Evolutionary conservation across 2,888 invertebrate genomes (phyloP), one percentile per base, ranked within the genome.

Genomic region (Pecten maximus): DNA sequence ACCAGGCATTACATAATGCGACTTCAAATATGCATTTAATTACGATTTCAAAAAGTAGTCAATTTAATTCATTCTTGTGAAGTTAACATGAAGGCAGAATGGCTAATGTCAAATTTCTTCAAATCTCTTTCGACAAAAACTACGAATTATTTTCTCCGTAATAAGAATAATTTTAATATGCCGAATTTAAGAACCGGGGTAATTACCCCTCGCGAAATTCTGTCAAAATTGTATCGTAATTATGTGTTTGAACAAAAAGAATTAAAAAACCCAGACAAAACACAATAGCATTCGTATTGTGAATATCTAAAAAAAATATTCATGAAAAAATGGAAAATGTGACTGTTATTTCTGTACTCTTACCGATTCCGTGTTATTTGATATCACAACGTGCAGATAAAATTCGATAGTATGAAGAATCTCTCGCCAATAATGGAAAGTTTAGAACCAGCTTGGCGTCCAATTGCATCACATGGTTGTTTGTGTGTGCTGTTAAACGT

Each of bases 41-140:
- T 74, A 74, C 74, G 35, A 74, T 74, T 74, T 74, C 74, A 74
- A 74, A 74, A 74, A 74, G 74, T n/a, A 74, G n/a, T 74, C 60
- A 74, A 74, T 74, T 74, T 74, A 74, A 74, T 74, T 74, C 74
- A 74, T 35, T 74, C 28, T 74, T 74, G 74, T 74, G 74, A 74
- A 35, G 74, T 74, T 28, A 74, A 74, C 28, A 74, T 74, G 74
- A 74, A 74, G 28, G 74, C 74, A 74, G 74, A 74, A 35, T 35
- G 35, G 23, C 23, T 74, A 74, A 74, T 28, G 35, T 74, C 74
- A 74, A 35, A 35, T 50, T 74, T 74, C 74, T 35, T 35, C 74
- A 6, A 74, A 10, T 74, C 35, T 74, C 28, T 74, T 74, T 74
- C 28, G 74, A 35, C 74, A 74, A 74, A 74, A 74, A 28, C 74